phyloP scores from a whole-genome alignment of 1,140 invertebrate species.

The Apocrypta bakeri region DNA sequence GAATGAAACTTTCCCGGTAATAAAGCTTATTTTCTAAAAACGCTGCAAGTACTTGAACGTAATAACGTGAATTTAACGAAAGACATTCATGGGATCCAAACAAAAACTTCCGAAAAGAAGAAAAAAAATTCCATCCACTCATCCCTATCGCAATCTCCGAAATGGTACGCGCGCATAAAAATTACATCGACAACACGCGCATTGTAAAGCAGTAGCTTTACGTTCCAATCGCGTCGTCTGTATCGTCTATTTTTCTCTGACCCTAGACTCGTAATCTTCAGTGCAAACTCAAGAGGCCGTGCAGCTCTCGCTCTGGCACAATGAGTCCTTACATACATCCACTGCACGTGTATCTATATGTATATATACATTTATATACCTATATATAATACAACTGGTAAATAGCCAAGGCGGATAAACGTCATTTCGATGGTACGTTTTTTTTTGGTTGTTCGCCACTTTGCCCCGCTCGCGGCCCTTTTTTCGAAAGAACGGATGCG shows the following conservation, averaged over 20 bases:
- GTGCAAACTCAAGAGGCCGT: constrained; percentile 58
- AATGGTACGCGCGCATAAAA: constrained; percentile 41
- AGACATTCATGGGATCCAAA: not conserved
- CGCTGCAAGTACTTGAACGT: not conserved
- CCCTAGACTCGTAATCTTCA: constrained; percentile 51
- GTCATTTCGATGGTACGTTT: constrained; percentile 18
- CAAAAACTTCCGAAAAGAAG: not conserved
- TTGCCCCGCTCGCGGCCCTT: not conserved
- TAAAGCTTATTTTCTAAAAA: not conserved
- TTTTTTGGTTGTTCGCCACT: constrained; percentile 25
- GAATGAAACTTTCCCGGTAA: no score
- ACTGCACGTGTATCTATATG: no score
- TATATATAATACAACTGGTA: not conserved
- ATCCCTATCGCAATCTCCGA: constrained; percentile 14
- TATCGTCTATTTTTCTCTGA: constrained; percentile 2
- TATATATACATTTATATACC: no score
- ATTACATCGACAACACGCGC: constrained; percentile 19
- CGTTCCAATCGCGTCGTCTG: not conserved
- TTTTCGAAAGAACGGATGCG: constrained; percentile 17
- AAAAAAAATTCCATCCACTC: constrained; percentile 27
- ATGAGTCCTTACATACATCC: not conserved
- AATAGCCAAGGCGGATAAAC: not conserved
- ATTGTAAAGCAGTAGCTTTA: constrained; percentile 17
- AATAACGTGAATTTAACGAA: constrained; percentile 12
- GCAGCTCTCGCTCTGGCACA: not conserved